phyloP scores from a whole-genome alignment of 1,140 invertebrate species.

The Micrasema longulum region DNA sequence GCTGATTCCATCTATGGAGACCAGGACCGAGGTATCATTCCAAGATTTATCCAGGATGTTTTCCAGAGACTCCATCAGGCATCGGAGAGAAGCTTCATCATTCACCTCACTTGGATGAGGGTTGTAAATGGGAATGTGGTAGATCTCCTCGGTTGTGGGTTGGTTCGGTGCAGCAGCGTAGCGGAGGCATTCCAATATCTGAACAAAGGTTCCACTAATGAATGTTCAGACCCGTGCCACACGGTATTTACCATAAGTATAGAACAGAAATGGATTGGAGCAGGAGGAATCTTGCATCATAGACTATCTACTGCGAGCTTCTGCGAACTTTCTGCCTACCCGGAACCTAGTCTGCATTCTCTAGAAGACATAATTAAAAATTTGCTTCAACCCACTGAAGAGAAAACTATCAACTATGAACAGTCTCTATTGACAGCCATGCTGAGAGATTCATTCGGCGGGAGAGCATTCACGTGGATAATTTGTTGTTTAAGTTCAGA shows the following conservation, averaged over 20 bases:
- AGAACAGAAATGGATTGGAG: conserved; percentile 75
- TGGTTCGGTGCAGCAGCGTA: conserved; percentile 67
- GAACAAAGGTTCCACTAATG: conserved; percentile 63
- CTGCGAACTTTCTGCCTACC: conserved; percentile 73
- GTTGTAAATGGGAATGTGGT: conserved; percentile 70
- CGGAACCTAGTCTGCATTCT: conserved; percentile 72
- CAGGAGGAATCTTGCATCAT: conserved; percentile 68
- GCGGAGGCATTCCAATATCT: conserved; percentile 70
- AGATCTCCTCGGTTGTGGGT: conserved; percentile 69
- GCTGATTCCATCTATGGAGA: conserved; percentile 76
- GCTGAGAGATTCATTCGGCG: conserved; percentile 77
- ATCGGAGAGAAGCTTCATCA: conserved; percentile 70
- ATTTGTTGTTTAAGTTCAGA: conserved; percentile 75
- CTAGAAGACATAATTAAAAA: conserved; percentile 73
- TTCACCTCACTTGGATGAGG: conserved; percentile 76
- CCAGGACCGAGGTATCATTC: conserved; percentile 81
- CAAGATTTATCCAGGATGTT: conserved; percentile 79
- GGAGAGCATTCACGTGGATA: conserved; percentile 75
- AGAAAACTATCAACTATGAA: conserved; percentile 71
- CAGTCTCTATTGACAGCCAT: conserved; percentile 75
- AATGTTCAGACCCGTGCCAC: conserved; percentile 66
- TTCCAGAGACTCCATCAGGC: conserved; percentile 74
- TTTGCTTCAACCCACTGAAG: conserved; percentile 69
- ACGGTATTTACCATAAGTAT: conserved; percentile 77
- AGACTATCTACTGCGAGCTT: conserved; percentile 77